Percentiles rank a stretch among this genome's conserved stretches.
Evolutionary conservation across 1,140 invertebrate genomes (phyloP).

Genomic region (Homarus americanus): DNA sequence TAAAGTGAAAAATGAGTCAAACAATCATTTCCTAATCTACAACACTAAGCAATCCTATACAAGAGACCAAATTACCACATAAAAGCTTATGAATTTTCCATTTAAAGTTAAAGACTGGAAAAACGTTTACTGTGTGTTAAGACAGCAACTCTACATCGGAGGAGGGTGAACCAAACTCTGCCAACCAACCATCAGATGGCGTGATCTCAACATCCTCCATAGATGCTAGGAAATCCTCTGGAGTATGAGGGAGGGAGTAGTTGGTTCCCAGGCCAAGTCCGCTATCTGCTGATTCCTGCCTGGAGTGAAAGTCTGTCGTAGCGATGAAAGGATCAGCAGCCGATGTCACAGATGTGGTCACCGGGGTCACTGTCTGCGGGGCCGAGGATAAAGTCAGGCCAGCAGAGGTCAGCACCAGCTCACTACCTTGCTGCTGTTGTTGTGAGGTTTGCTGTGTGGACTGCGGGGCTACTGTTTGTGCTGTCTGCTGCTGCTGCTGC

Average conservation of each 20-base stretch:
- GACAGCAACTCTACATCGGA: slow-evolving; percentile 43
- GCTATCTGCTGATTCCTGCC: slow-evolving; percentile 95
- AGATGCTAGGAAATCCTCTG: slow-evolving; percentile 92
- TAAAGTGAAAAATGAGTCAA: too few species aligned
- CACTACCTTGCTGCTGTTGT: slow-evolving; percentile 69
- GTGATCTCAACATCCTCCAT: slow-evolving; percentile 84
- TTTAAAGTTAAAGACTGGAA: slow-evolving; percentile 34
- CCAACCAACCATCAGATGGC: slow-evolving; percentile 72
- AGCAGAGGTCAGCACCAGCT: slow-evolving; percentile 67
- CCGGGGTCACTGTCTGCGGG: slow-evolving; percentile 56
- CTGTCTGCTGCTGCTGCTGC: slow-evolving; percentile 53
- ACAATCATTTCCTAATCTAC: background rate
- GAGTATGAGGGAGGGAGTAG: slow-evolving; percentile 93
- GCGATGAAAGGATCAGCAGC: slow-evolving; percentile 77
- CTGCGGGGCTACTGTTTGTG: slow-evolving; percentile 63
- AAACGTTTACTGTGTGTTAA: slow-evolving; percentile 46
- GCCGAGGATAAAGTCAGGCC: slow-evolving; percentile 71
- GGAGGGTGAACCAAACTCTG: slow-evolving; percentile 53
- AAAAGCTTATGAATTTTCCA: slow-evolving; percentile 11
- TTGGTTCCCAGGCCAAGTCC: slow-evolving; percentile 89
- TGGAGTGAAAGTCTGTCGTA: slow-evolving; percentile 86
- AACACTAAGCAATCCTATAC: background rate
- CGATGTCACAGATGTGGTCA: slow-evolving; percentile 54
- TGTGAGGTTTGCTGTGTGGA: slow-evolving; percentile 29
- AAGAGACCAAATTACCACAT: background rate